A percentile compares a stretch with the other conserved stretches of the same genome.
These are phyloP conservation scores for Salmo trutta DNA, from an alignment of 2,797 vertebrate genomes.

Conservation along the genomic window DNA sequence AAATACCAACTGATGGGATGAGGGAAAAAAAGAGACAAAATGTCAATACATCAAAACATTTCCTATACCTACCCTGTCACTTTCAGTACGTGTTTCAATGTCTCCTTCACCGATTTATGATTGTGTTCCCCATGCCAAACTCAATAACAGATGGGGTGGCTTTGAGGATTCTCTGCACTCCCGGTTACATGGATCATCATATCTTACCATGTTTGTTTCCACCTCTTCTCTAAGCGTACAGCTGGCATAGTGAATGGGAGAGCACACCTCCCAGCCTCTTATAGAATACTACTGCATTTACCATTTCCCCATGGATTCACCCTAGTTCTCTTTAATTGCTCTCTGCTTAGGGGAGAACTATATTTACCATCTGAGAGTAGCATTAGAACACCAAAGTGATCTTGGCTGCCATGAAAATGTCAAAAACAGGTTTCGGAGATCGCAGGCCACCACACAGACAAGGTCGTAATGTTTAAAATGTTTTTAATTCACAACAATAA, in stretches of 20 bases:
- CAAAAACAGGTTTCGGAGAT: no score
- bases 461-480: no score
- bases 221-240: background rate
- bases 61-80: no score
- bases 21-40: background rate
- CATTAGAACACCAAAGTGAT: background rate
- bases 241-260: background rate
- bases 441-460: no score
- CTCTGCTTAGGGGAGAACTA: background rate
- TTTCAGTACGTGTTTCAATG: no score
- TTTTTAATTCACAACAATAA: no score
- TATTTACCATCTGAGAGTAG: background rate
- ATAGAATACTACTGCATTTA: background rate
- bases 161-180: slow-evolving; percentile 8
- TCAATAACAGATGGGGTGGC: background rate
- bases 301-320: background rate
- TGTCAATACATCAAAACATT: background rate
- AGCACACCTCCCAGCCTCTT: background rate
- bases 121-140: background rate
- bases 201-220: background rate
- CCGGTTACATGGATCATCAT: background rate
- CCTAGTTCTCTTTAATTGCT: background rate
- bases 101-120: no score
- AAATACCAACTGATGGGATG: background rate
- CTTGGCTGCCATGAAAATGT: background rate